phyloP scores from a whole-genome alignment of 2,797 vertebrate genomes.

The Selene dorsalis region DNA sequence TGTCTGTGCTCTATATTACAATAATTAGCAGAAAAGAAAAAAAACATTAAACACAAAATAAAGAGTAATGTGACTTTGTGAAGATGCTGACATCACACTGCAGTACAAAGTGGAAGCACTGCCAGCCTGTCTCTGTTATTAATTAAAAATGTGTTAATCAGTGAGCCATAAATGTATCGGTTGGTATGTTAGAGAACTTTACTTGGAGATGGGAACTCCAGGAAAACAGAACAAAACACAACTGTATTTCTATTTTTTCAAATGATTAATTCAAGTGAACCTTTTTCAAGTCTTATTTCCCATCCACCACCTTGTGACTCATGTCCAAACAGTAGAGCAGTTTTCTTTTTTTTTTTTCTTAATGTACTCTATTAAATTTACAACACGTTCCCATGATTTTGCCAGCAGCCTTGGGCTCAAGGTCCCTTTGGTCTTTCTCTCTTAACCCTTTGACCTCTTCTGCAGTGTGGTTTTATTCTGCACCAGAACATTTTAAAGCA shows the following conservation, averaged over 20 bases:
- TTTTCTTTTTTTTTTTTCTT: neutral
- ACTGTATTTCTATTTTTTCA: neutral
- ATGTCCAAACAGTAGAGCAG: conserved; percentile 2
- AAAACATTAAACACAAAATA: too few relatives aligned
- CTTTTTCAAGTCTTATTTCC: neutral
- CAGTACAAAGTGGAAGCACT: too few relatives aligned
- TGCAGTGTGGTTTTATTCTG: conserved; percentile 28
- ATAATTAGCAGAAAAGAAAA: too few relatives aligned
- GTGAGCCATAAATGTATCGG: neutral
- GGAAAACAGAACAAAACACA: neutral
- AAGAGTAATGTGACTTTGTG: too few relatives aligned
- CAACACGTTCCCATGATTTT: conserved; percentile 12
- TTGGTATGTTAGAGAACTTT: neutral
- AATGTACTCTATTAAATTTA: neutral
- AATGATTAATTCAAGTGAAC: neutral
- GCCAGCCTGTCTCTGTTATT: too few relatives aligned
- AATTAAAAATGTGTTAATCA: neutral
- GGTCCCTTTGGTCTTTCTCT: conserved; percentile 42
- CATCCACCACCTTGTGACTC: neutral
- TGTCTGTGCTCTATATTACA: too few relatives aligned
- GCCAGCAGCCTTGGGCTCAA: conserved; percentile 38
- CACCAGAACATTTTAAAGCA: conserved; percentile 45
- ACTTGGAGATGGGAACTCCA: neutral
- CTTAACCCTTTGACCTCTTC: conserved; percentile 53
- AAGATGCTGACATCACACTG: too few relatives aligned